These are phyloP conservation scores for Oncorhynchus masou DNA, from an alignment of 2,113 vertebrate species.

Conservation along the genomic window DNA sequence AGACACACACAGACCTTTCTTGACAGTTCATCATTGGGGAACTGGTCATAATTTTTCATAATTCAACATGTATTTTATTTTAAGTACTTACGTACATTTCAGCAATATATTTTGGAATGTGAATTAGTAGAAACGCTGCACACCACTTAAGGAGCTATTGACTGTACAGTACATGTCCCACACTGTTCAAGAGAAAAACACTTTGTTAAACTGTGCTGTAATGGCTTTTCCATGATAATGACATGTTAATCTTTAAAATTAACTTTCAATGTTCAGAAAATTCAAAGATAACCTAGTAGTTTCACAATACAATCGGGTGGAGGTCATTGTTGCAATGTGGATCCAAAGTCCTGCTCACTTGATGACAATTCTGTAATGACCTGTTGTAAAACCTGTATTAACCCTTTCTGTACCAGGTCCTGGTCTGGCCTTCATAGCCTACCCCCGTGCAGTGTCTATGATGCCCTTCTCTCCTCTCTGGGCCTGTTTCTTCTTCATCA, in stretches of 20 bases:
- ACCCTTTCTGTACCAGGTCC: constrained; percentile 75
- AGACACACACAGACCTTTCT: not conserved
- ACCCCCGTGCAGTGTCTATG: constrained; percentile 95
- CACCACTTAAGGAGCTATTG: too few relatives aligned
- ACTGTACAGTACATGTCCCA: not conserved
- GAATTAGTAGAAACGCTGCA: too few relatives aligned
- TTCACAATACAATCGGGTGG: not conserved
- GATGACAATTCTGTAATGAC: not conserved
- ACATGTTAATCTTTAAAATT: not conserved
- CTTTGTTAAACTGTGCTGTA: not conserved
- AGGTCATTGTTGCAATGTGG: not conserved
- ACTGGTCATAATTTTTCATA: too few relatives aligned
- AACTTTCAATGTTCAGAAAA: not conserved
- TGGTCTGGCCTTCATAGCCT: constrained; percentile 95
- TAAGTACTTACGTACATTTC: too few relatives aligned
- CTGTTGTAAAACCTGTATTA: not conserved
- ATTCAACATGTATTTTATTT: too few relatives aligned
- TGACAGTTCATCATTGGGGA: too few relatives aligned
- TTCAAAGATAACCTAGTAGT: not conserved
- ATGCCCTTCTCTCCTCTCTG: constrained; percentile 93
- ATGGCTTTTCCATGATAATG: not conserved
- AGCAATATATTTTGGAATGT: too few relatives aligned
- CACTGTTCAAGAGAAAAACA: not conserved
- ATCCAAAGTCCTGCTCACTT: not conserved
- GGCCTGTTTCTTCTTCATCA: constrained; percentile 96